A percentile compares a stretch with the other conserved stretches of the same genome.
These are phyloP conservation scores for Diplazon laetatorius DNA, from an alignment of 2,888 invertebrate species.

Conservation along the genomic window DNA sequence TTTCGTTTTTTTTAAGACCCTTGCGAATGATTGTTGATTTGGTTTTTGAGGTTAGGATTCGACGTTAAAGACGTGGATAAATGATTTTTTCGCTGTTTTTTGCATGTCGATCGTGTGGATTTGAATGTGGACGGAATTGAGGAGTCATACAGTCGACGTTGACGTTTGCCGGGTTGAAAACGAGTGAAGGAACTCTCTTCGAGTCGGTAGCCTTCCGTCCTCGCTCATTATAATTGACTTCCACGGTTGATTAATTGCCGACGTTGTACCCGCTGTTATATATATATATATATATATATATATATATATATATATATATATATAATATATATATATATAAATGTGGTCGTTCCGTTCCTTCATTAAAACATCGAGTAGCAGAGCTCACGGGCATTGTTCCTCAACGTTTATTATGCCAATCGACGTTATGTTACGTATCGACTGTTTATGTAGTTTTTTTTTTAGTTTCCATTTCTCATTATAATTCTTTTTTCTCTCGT, in stretches of 20 bases:
- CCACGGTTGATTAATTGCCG: conserved; percentile 74
- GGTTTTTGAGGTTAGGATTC: no score
- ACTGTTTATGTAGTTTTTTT: not conserved
- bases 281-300: no score
- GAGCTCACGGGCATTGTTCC: conserved; percentile 61
- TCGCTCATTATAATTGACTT: conserved; percentile 74
- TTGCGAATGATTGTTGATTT: not conserved
- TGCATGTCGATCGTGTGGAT: not conserved
- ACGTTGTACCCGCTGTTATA: conserved; percentile 39
- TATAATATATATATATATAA: no score
- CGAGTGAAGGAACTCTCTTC: conserved; percentile 61
- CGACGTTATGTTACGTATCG: conserved; percentile 35
- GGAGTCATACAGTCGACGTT: conserved; percentile 38
- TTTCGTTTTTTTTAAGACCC: conserved; percentile 42
- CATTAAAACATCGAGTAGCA: conserved; percentile 60
- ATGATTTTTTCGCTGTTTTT: not conserved
- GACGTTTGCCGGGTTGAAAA: conserved; percentile 40
- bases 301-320: no score
- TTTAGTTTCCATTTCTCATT: conserved; percentile 6
- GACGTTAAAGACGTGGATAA: no score
- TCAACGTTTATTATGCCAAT: conserved; percentile 31
- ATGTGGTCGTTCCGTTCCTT: conserved; percentile 49
- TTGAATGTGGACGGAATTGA: conserved; percentile 25
- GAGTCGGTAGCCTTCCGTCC: conserved; percentile 69
- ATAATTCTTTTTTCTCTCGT: not conserved